Evolutionary conservation across 2,797 vertebrate species (phyloP).

Genomic region (Ctenosaura bakeri): DNA sequence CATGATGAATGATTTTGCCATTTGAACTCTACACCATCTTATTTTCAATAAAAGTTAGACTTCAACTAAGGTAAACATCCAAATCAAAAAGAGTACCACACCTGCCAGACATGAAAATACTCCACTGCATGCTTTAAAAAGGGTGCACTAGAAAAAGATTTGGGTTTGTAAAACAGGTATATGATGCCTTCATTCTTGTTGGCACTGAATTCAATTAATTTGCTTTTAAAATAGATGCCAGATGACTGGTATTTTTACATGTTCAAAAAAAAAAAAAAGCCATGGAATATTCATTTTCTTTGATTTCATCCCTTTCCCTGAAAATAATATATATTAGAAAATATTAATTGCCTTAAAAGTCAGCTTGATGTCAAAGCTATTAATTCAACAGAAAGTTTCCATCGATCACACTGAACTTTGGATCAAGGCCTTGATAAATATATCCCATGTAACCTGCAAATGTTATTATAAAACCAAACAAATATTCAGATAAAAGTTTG

Average conservation of each 20-base stretch:
- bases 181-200: background rate
- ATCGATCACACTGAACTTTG: slow-evolving; percentile 30
- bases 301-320: background rate
- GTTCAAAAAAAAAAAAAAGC: slow-evolving; percentile 14
- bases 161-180: background rate
- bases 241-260: slow-evolving; percentile 26
- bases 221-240: slow-evolving; percentile 11
- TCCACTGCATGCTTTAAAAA: background rate
- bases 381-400: slow-evolving; percentile 2
- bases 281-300: background rate
- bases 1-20: slow-evolving; percentile 45
- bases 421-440: slow-evolving; percentile 26
- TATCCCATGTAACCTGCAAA: slow-evolving; percentile 6
- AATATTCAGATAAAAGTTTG: slow-evolving; percentile 22
- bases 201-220: slow-evolving; percentile 33
- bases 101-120: background rate
- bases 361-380: background rate
- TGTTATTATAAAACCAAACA: slow-evolving; percentile 31
- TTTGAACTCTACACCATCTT: slow-evolving; percentile 44
- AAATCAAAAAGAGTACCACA: slow-evolving; percentile 25
- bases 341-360: background rate
- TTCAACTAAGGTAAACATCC: slow-evolving; percentile 41
- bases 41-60: slow-evolving; percentile 33
- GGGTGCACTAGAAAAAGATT: background rate
- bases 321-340: background rate